These are phyloP conservation scores for Heteromyza rotundicornis DNA, from an alignment of 2,888 invertebrate genomes.

Conservation along the genomic window DNA sequence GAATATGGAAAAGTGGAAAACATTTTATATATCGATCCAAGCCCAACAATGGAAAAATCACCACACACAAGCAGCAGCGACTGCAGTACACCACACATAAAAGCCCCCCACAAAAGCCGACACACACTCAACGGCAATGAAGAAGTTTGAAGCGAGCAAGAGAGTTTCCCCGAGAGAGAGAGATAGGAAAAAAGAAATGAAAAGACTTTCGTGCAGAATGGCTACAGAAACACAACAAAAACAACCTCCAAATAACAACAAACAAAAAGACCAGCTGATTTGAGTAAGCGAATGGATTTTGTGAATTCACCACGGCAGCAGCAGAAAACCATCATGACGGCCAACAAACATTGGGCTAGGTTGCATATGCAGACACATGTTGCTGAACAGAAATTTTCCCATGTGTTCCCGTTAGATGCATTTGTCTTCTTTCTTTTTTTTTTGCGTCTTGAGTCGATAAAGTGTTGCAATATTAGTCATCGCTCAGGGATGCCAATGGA, in stretches of 20 bases:
- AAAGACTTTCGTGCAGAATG: too few relatives aligned
- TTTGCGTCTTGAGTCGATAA: too few relatives aligned
- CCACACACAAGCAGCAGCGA: constrained; percentile 35
- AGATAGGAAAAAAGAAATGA: constrained; percentile 18
- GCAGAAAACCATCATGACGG: too few relatives aligned
- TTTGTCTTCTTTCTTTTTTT: too few relatives aligned
- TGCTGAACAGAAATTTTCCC: not conserved
- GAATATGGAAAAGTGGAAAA: constrained; percentile 59
- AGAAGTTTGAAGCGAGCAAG: too few relatives aligned
- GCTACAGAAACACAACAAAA: too few relatives aligned
- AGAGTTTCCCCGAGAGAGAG: not conserved
- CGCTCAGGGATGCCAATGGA: too few relatives aligned
- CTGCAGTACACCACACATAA: constrained; percentile 23
- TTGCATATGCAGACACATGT: not conserved
- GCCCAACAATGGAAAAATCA: constrained; percentile 30
- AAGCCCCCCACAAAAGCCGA: too few relatives aligned
- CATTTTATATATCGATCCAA: constrained; percentile 61
- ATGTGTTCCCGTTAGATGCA: not conserved
- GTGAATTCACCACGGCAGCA: too few relatives aligned
- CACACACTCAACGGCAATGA: too few relatives aligned
- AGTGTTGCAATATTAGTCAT: too few relatives aligned
- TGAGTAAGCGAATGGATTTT: constrained; percentile 1
- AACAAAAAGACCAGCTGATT: constrained; percentile 45
- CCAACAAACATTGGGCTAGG: not conserved
- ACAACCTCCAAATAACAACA: not conserved